Conservation (phyloP, 2,888 invertebrate genomes). For the Synanthedon tipuliformis region DNA sequence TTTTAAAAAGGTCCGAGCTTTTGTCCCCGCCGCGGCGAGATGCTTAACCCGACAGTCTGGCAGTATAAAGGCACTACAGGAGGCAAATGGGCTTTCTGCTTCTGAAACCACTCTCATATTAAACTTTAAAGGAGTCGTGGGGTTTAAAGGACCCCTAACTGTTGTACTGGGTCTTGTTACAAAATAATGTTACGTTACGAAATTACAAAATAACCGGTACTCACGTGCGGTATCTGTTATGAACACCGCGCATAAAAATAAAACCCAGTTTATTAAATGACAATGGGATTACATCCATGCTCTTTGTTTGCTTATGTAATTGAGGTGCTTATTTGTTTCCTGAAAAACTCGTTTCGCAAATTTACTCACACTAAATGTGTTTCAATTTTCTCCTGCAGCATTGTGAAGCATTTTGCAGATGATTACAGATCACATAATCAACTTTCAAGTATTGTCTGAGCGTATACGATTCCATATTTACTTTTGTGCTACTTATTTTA, state of each 20-base stretch:
- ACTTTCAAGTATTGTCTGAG: no score
- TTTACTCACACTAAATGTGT: slow-evolving; percentile 1
- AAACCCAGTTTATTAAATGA: slow-evolving; percentile 39
- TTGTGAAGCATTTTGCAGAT: no score
- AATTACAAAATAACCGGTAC: no score
- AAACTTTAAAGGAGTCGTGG: slow-evolving; percentile 38
- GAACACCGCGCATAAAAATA: slow-evolving; percentile 24
- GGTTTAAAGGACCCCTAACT: slow-evolving; percentile 22
- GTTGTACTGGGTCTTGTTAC: slow-evolving; percentile 39
- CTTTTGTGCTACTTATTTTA: no score
- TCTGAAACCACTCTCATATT: slow-evolving; percentile 40
- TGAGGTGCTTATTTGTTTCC: slow-evolving; percentile 33
- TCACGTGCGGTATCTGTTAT: slow-evolving; percentile 26
- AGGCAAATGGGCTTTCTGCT: slow-evolving; percentile 56
- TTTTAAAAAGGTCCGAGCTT: slow-evolving; percentile 46
- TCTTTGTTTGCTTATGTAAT: slow-evolving; percentile 39
- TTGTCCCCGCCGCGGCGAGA: slow-evolving; percentile 40
- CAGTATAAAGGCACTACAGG: slow-evolving; percentile 55
- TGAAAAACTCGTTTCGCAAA: slow-evolving; percentile 5
- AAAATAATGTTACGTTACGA: slow-evolving; percentile 43
- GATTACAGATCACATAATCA: no score
- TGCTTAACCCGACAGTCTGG: slow-evolving; percentile 52
- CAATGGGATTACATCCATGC: slow-evolving; percentile 23
- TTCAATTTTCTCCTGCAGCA: not conserved
- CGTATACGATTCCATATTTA: no score